Evolutionary conservation across 2,888 invertebrate species (phyloP).

Genomic region (Tryphoninae sp.): DNA sequence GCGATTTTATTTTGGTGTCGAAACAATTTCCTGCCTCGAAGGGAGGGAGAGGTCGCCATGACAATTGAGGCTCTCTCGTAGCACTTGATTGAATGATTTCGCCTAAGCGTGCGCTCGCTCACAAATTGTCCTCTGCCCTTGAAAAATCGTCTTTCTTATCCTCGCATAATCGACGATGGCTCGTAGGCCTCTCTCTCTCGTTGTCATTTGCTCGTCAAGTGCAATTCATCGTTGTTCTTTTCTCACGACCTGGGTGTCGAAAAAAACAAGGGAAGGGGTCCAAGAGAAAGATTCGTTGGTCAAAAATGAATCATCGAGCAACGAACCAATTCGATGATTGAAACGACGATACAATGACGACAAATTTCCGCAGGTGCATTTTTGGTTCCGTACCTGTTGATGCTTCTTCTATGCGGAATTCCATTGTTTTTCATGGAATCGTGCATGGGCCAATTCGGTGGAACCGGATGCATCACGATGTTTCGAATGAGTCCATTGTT

Average conservation of each 20-base stretch:
- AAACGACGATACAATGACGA: not conserved
- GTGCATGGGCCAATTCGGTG: conserved; percentile 92
- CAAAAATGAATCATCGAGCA: not conserved
- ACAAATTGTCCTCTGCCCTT: conserved; percentile 71
- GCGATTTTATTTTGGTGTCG: conserved; percentile 63
- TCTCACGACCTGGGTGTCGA: not conserved
- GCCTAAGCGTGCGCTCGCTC: conserved; percentile 61
- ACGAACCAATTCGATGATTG: not conserved
- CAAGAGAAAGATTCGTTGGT: not conserved
- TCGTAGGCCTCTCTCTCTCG: conserved; percentile 52
- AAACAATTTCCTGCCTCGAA: conserved; percentile 66
- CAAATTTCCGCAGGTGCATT: conserved; percentile 87
- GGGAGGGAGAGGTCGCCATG: conserved; percentile 59
- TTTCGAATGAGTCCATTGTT: conserved; percentile 92
- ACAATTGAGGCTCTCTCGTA: conserved; percentile 66
- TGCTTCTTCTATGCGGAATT: conserved; percentile 91
- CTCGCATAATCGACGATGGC: conserved; percentile 44
- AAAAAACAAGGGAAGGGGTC: not conserved
- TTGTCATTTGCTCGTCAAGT: conserved; percentile 25
- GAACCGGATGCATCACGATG: conserved; percentile 90
- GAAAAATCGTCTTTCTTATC: conserved; percentile 68
- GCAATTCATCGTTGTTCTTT: conserved; percentile 38
- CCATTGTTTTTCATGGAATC: conserved; percentile 95
- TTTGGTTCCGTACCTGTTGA: conserved; percentile 92
- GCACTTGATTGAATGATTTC: conserved; percentile 72